Conservation (phyloP, 2,888 invertebrate species). For the Ormia ochracea region DNA sequence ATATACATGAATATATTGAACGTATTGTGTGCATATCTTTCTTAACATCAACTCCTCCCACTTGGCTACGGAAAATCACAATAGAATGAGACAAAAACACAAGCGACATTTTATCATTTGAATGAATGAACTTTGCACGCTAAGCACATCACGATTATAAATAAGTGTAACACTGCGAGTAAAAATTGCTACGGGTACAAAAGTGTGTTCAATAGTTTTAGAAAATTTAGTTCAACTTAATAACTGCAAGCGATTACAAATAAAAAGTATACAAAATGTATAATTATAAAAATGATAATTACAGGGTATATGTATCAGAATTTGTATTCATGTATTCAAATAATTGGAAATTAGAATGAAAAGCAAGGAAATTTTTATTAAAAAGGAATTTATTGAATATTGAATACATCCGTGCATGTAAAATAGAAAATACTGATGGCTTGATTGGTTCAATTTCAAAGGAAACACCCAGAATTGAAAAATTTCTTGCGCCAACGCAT, state of each 20-base stretch:
- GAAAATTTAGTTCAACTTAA: constrained; percentile 10
- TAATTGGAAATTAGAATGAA: constrained; percentile 25
- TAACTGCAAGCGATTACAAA: constrained; percentile 45
- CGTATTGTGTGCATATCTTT: not conserved
- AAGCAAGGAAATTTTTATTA: not conserved
- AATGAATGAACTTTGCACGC: not conserved
- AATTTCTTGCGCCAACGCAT: not conserved
- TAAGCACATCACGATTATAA: not conserved
- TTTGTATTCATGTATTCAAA: constrained; percentile 2
- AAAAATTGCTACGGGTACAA: not conserved
- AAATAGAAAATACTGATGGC: not conserved
- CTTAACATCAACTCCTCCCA: constrained; percentile 8
- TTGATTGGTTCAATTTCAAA: constrained; percentile 37
- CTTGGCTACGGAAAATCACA: not conserved
- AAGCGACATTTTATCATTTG: not conserved
- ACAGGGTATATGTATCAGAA: constrained; percentile 5
- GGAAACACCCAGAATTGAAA: constrained; percentile 31
- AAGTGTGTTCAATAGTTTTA: not conserved
- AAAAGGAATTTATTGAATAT: constrained; percentile 23
- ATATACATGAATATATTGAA: no score
- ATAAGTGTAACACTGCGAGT: not conserved
- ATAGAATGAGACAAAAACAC: not conserved
- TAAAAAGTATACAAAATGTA: constrained; percentile 18
- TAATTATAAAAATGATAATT: not conserved
- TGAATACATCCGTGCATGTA: not conserved